phyloP scores from a whole-genome alignment of 2,797 vertebrate species.

The Nyctibius grandis region DNA sequence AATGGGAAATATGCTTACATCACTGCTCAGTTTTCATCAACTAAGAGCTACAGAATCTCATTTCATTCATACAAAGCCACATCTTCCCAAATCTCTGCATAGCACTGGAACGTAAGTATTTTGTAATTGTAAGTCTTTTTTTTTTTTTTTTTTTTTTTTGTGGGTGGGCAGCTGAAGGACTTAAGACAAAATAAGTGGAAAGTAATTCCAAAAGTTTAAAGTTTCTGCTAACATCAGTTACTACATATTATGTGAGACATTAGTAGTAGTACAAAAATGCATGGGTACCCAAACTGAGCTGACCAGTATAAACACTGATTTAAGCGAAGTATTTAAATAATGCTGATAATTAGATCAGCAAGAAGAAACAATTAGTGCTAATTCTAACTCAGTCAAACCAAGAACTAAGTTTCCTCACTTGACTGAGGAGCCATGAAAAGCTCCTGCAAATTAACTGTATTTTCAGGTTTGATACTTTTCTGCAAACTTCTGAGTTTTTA shows the following conservation, averaged over 20 bases:
- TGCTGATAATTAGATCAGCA: background rate
- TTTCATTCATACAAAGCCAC: background rate
- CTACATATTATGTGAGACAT: background rate
- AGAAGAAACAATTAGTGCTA: background rate
- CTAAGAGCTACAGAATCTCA: background rate
- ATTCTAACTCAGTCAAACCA: background rate
- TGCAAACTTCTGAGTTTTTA: background rate
- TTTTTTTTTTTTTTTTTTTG: too few relatives aligned
- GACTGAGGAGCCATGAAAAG: background rate
- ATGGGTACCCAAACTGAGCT: background rate
- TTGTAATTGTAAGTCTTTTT: background rate
- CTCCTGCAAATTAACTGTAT: background rate
- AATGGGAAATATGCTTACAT: background rate
- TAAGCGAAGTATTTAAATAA: background rate
- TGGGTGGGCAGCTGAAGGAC: background rate
- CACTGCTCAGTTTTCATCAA: background rate
- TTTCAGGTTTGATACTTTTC: background rate
- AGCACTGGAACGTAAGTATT: background rate
- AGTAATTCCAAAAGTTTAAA: background rate
- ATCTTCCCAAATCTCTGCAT: background rate
- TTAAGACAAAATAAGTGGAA: background rate
- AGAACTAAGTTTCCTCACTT: background rate
- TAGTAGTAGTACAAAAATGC: background rate
- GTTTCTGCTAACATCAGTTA: background rate
- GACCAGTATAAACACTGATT: background rate